These are phyloP conservation scores for Tiliacea aurago DNA, from an alignment of 2,888 invertebrate species.

Conservation along the genomic window DNA sequence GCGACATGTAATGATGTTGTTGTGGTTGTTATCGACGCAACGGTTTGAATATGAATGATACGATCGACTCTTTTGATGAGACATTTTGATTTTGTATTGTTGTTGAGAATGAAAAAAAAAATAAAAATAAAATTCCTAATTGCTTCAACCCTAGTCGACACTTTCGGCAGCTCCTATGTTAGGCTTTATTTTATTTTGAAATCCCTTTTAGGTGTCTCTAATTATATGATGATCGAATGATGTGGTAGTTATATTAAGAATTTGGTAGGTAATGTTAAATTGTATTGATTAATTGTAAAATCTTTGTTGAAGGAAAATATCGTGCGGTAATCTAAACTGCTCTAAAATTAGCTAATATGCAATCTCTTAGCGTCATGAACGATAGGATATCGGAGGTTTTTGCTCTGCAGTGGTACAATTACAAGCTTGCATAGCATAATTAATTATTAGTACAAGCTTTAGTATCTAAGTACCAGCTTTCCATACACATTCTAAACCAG, in stretches of 20 bases:
- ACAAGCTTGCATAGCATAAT: not conserved
- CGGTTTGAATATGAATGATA: constrained; percentile 22
- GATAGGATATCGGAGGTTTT: not conserved
- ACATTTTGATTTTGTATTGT: not conserved
- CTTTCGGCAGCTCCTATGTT: no score
- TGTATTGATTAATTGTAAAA: no score
- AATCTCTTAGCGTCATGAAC: not conserved
- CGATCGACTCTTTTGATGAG: constrained; percentile 3
- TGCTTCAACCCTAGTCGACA: no score
- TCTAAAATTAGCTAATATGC: not conserved
- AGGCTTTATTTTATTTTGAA: no score
- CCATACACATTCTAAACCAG: constrained; percentile 47
- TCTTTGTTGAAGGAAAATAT: no score
- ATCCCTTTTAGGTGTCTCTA: not conserved
- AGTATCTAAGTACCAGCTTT: constrained; percentile 21
- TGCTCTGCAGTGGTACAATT: not conserved
- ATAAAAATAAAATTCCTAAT: no score
- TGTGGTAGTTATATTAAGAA: no score
- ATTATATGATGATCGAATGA: not conserved
- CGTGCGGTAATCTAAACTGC: no score
- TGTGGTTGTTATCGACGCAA: constrained; percentile 53
- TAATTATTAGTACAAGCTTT: constrained; percentile 13
- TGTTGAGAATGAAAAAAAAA: not conserved
- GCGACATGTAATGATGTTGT: constrained; percentile 65
- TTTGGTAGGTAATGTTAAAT: no score